Conservation (phyloP, 2,797 vertebrate species). For the Xerus rutilus region DNA sequence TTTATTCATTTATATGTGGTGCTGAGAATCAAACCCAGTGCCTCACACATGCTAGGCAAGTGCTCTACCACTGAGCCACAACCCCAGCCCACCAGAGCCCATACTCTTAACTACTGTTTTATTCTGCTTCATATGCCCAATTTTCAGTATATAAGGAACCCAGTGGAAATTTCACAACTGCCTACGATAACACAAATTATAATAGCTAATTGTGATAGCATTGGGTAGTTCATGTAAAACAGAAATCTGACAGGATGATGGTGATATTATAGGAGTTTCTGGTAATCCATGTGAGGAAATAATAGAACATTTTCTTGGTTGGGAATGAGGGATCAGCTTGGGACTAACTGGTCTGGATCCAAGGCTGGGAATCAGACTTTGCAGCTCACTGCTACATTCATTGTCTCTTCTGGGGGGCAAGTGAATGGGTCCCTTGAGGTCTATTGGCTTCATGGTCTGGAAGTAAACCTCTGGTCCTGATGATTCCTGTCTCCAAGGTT, state of each 20-base stretch:
- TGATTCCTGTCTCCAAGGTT: not conserved
- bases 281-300: not conserved
- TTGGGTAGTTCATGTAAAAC: not conserved
- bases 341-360: not conserved
- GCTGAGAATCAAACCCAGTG: no score
- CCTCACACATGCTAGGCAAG: no score
- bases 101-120: not conserved
- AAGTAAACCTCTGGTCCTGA: not conserved
- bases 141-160: slow-evolving; percentile 20
- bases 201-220: not conserved
- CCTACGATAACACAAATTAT: not conserved
- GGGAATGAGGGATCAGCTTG: not conserved
- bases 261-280: not conserved
- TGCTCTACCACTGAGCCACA: not conserved
- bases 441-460: not conserved
- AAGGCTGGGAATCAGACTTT: not conserved
- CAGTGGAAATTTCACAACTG: not conserved
- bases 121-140: not conserved
- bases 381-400: not conserved
- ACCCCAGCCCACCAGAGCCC: not conserved
- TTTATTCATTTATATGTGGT: no score
- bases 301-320: not conserved
- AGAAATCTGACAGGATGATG: slow-evolving; percentile 12
- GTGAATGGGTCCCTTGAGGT: not conserved
- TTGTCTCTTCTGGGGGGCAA: not conserved